Percentiles rank a stretch among this genome's conserved stretches.
Evolutionary conservation across 2,113 vertebrate genomes (phyloP).

Genomic region (Hippocampus zosterae): DNA sequence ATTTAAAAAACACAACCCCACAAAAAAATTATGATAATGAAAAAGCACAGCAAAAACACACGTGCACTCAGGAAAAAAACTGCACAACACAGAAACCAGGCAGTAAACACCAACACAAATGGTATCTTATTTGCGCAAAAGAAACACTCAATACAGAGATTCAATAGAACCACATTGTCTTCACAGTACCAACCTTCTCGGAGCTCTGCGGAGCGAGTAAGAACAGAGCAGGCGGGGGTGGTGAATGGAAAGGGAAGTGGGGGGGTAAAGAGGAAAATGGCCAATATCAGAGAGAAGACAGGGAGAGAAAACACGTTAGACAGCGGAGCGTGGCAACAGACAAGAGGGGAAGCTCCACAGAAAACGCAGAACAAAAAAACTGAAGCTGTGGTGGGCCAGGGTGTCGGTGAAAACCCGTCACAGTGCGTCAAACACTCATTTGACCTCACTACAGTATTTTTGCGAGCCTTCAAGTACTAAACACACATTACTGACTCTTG

Average conservation of each 20-base stretch:
- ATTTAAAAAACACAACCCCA: too few species aligned
- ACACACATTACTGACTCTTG: conserved; percentile 48
- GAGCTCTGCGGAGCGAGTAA: conserved; percentile 78
- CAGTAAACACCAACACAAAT: conserved; percentile 39
- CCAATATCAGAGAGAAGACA: conserved; percentile 42
- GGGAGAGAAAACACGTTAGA: conserved; percentile 51
- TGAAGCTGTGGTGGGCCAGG: conserved; percentile 20
- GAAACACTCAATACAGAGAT: conserved; percentile 77
- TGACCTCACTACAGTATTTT: conserved; percentile 40
- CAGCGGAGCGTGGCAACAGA: conserved; percentile 24
- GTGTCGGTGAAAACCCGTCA: conserved; percentile 30
- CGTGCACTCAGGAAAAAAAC: conserved; percentile 33
- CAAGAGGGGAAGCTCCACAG: conserved; percentile 18
- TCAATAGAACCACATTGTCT: conserved; percentile 41
- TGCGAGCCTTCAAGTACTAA: conserved; percentile 45
- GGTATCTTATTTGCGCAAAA: conserved; percentile 53
- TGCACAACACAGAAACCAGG: conserved; percentile 30
- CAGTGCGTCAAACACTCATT: conserved; percentile 58
- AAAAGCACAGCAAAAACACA: conserved; percentile 31
- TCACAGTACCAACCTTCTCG: conserved; percentile 94
- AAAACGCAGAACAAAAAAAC: conserved; percentile 7
- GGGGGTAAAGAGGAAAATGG: conserved; percentile 25
- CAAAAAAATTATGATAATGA: background rate
- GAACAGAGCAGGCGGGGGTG: conserved; percentile 76
- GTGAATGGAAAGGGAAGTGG: conserved; percentile 49